A percentile compares a stretch with the other conserved stretches of the same genome.
Evolutionary conservation across 1,140 invertebrate genomes (phyloP).

Genomic region (Cydia splendana): DNA sequence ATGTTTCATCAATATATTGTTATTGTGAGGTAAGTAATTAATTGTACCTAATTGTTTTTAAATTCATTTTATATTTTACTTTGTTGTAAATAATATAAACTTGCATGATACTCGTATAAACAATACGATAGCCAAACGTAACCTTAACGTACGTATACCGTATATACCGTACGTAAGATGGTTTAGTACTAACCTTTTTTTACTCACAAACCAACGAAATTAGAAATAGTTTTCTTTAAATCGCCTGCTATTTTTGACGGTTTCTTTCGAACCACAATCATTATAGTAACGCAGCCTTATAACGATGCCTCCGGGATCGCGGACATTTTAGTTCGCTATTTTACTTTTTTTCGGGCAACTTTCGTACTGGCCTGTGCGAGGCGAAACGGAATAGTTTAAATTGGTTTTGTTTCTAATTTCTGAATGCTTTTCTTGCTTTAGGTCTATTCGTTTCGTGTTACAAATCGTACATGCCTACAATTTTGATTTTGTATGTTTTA

Average conservation of each 20-base stretch:
- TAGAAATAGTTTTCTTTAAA: slow-evolving; percentile 37
- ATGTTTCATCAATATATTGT: too few species aligned
- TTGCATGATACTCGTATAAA: too few species aligned
- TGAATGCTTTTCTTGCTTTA: slow-evolving; percentile 20
- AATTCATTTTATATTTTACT: too few species aligned
- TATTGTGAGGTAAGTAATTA: too few species aligned
- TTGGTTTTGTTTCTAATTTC: slow-evolving; percentile 38
- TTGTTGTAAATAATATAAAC: too few species aligned
- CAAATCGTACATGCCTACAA: slow-evolving; percentile 7
- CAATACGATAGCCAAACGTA: too few species aligned
- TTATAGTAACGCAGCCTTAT: slow-evolving; percentile 38
- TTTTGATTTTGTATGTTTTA: neutral
- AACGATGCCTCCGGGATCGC: slow-evolving; percentile 37
- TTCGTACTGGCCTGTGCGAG: slow-evolving; percentile 28
- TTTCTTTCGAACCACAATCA: slow-evolving; percentile 34
- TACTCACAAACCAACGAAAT: too few species aligned
- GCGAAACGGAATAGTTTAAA: slow-evolving; percentile 37
- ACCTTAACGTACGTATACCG: too few species aligned
- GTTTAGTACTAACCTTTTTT: too few species aligned
- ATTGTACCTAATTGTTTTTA: too few species aligned
- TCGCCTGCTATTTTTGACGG: slow-evolving; percentile 37
- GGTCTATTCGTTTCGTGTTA: slow-evolving; percentile 23
- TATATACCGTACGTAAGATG: too few species aligned
- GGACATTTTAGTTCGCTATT: slow-evolving; percentile 32
- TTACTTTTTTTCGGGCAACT: neutral